These are phyloP conservation scores for Antechinus stuartii DNA, from an alignment of 2,113 vertebrate species.

Conservation along the genomic window DNA sequence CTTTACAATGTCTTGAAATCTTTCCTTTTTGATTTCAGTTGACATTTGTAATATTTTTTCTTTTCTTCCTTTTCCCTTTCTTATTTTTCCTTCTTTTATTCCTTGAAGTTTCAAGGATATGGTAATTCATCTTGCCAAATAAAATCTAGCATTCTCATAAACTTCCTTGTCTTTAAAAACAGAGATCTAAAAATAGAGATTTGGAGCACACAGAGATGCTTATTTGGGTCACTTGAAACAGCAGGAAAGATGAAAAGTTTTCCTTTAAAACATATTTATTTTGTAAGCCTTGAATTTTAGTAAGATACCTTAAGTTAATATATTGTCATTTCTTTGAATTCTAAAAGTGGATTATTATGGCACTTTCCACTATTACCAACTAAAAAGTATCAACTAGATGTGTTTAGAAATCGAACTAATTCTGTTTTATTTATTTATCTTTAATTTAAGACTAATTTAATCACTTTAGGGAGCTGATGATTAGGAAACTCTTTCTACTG, in stretches of 20 bases:
- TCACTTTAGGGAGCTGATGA: neutral
- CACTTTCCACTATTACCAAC: neutral
- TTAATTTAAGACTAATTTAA: neutral
- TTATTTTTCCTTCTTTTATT: constrained; percentile 37
- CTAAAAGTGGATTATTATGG: constrained; percentile 19
- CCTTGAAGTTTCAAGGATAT: constrained; percentile 76
- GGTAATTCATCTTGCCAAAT: constrained; percentile 80
- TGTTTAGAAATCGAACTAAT: neutral
- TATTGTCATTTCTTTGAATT: constrained; percentile 36
- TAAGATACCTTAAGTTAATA: neutral
- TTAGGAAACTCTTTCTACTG: neutral
- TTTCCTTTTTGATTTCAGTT: constrained; percentile 19
- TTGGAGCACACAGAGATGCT: constrained; percentile 50
- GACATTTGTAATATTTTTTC: constrained; percentile 31
- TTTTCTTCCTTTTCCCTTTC: constrained; percentile 26
- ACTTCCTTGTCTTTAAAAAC: constrained; percentile 64
- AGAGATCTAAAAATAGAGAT: constrained; percentile 46
- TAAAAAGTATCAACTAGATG: neutral
- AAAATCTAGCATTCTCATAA: constrained; percentile 60
- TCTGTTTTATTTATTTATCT: neutral
- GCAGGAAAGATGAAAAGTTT: constrained; percentile 18
- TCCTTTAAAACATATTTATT: constrained; percentile 64
- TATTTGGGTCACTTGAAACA: constrained; percentile 54
- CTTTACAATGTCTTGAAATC: constrained; percentile 51
- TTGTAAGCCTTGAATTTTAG: constrained; percentile 13